Evolutionary conservation across 1,140 invertebrate genomes (phyloP), one percentile per base, ranked within the genome.

Genomic region (Drosophila repletoides): DNA sequence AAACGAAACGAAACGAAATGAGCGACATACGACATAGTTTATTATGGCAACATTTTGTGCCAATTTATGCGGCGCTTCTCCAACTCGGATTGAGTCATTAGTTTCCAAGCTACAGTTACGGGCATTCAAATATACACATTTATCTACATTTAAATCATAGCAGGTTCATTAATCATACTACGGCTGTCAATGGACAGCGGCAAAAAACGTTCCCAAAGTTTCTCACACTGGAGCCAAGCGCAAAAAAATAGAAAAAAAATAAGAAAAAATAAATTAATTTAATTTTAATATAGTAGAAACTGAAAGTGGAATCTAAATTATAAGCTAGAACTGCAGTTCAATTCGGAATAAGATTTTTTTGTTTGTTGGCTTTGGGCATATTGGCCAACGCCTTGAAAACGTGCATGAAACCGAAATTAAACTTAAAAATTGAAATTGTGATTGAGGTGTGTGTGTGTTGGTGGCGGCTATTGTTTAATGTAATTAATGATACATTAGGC

Each of bases 401-500:
- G 66, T 71, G 71, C 77, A 75, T 61, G 58, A 66, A 49, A 52
- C 24, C n/a, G n/a, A n/a, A n/a, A n/a, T 9, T 15, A 36, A 45
- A 60, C 19, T 49, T 26, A 40, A 31, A 63, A 74, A 84, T 72
- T 64, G 72, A 64, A 72, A 65, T 61, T 29, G 9, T 28, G 41
- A 69, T 58, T 9, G 48, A 71, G 70, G 75, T 67, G 80, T 84
- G 79, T 51, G 38, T 55, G 14, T 33, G 19, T 33, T n/a, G 19
- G n/a, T 21, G 19, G 5, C 19, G 26, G 22, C 34, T 36, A 52
- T 70, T 80, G 59, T 76, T 66, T 73, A 49, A 14, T 59, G 72
- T 83, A 83, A 83, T 83, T 83, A 83, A 83, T 83, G 60, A 63
- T 64, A 21, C 36, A 73, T 76, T 69, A 76, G 55, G 63, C 45